Evolutionary conservation across 2,797 vertebrate genomes (phyloP).

Genomic region (Phylloscopus collybita): DNA sequence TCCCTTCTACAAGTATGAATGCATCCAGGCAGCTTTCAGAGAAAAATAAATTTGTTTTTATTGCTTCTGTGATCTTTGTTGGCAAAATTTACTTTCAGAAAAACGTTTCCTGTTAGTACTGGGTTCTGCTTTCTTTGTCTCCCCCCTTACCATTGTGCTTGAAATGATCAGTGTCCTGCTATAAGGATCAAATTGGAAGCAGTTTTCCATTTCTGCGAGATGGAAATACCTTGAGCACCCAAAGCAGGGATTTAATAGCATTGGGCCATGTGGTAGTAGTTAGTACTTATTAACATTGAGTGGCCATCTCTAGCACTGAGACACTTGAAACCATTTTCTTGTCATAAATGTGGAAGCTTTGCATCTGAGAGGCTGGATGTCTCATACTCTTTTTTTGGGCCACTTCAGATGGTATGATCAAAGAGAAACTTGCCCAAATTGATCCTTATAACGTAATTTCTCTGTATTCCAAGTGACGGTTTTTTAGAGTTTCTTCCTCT

Average conservation of each 20-base stretch:
- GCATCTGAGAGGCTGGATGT: not conserved
- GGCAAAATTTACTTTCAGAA: not conserved
- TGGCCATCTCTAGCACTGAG: not conserved
- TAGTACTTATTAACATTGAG: not conserved
- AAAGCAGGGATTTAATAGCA: not conserved
- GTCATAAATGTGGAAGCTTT: not conserved
- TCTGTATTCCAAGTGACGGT: not conserved
- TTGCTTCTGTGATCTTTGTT: not conserved
- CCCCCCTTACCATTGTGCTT: not conserved
- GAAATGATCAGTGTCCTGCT: not conserved
- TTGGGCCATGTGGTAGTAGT: not conserved
- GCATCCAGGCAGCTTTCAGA: not conserved
- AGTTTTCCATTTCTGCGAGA: not conserved
- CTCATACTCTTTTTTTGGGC: not conserved
- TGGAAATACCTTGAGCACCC: not conserved
- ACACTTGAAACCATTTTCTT: not conserved
- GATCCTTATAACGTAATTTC: slow-evolving; percentile 34
- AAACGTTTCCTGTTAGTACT: not conserved
- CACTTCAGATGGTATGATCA: not conserved
- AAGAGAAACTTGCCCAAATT: slow-evolving; percentile 21
- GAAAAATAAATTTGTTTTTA: not conserved
- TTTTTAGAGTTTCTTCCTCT: not conserved
- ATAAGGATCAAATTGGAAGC: slow-evolving; percentile 53
- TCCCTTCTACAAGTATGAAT: not conserved
- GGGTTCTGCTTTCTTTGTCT: slow-evolving; percentile 5